phyloP scores from a whole-genome alignment of 2,797 vertebrate species.

The Peromyscus eremicus region DNA sequence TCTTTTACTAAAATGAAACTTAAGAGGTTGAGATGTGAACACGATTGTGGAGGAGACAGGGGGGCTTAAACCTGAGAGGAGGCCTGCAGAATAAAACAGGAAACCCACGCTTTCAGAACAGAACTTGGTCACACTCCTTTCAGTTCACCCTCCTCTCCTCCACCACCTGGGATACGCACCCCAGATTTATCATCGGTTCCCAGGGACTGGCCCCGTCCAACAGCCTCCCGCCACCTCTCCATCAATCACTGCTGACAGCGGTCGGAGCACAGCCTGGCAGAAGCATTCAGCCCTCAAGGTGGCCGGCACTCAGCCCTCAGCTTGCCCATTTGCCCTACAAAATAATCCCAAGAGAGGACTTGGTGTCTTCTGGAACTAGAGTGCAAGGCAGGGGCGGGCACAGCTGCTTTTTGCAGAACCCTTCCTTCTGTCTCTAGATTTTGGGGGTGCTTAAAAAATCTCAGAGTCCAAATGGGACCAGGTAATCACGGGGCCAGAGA shows the following conservation, averaged over 20 bases:
- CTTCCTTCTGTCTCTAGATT: neutral
- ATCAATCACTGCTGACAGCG: slow-evolving; percentile 86
- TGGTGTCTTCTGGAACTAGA: slow-evolving; percentile 33
- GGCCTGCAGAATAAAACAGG: slow-evolving; percentile 78
- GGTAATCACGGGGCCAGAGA: neutral
- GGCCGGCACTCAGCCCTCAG: slow-evolving; percentile 72
- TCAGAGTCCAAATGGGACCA: neutral
- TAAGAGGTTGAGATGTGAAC: slow-evolving; percentile 85
- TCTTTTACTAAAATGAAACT: slow-evolving; percentile 89
- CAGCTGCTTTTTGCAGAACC: rapidly evolving
- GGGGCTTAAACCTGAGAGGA: slow-evolving; percentile 74
- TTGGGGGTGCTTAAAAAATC: neutral
- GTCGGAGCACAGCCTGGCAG: slow-evolving; percentile 79
- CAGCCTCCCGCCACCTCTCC: slow-evolving; percentile 58
- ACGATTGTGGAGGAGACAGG: slow-evolving; percentile 8
- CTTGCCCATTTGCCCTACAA: slow-evolving; percentile 74
- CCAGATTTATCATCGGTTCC: slow-evolving; percentile 86
- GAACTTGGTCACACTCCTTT: slow-evolving; percentile 82
- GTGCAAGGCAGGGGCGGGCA: neutral
- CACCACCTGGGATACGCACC: slow-evolving; percentile 83
- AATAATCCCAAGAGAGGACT: slow-evolving; percentile 11
- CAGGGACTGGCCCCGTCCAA: slow-evolving; percentile 68
- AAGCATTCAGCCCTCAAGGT: slow-evolving; percentile 72
- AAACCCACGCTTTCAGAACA: slow-evolving; percentile 12
- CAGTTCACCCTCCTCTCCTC: slow-evolving; percentile 73